A percentile compares a stretch with the other conserved stretches of the same genome.
These are phyloP conservation scores for Antheraea pernyi DNA, from an alignment of 1,140 invertebrate genomes.

Conservation along the genomic window DNA sequence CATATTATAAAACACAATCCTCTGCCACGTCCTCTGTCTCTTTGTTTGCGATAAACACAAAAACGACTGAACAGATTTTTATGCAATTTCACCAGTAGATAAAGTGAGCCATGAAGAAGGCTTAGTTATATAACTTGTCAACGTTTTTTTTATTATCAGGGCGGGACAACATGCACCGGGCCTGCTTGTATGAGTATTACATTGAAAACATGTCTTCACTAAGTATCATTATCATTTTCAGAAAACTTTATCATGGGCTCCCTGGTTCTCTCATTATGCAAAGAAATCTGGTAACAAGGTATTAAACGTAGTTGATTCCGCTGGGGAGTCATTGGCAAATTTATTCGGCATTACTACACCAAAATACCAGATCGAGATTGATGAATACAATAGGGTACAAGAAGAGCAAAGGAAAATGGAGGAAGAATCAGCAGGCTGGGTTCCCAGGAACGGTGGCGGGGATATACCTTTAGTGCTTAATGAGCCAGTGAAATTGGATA, in stretches of 20 bases:
- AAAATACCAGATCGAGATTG: constrained; percentile 94
- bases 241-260: constrained; percentile 83
- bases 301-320: constrained; percentile 88
- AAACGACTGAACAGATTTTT: too few species aligned
- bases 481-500: constrained; percentile 46
- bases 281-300: constrained; percentile 82
- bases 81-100: too few species aligned
- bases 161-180: too few species aligned
- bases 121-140: too few species aligned
- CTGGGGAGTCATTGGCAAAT: constrained; percentile 90
- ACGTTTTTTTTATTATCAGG: too few species aligned
- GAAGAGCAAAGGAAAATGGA: constrained; percentile 77
- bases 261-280: constrained; percentile 87
- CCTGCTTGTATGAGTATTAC: too few species aligned
- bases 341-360: constrained; percentile 95
- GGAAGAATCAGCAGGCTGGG: constrained; percentile 77
- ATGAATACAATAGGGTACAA: constrained; percentile 86
- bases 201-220: too few species aligned
- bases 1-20: too few species aligned
- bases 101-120: too few species aligned
- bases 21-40: too few species aligned
- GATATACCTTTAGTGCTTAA: constrained; percentile 66
- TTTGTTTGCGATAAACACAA: too few species aligned
- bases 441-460: constrained; percentile 59
- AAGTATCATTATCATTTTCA: constrained; percentile 49